Evolutionary conservation across 2,113 vertebrate genomes (phyloP).

Genomic region (Porphyrio hochstetteri): DNA sequence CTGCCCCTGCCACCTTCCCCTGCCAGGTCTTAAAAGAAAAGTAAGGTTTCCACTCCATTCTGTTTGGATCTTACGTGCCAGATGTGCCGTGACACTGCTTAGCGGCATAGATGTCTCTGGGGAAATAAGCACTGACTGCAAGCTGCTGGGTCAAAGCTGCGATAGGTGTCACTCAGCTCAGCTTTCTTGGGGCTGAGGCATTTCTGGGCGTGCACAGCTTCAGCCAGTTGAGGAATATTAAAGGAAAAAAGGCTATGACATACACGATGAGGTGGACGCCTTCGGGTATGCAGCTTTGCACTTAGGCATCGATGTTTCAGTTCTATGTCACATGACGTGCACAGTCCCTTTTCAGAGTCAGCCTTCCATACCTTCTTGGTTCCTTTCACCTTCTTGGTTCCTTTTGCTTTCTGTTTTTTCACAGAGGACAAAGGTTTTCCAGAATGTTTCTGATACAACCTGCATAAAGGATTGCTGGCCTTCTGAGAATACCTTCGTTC

Average conservation of each 20-base stretch:
- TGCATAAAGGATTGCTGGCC: background rate
- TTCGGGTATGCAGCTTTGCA: background rate
- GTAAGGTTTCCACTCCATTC: background rate
- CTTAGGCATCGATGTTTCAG: background rate
- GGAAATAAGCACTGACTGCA: background rate
- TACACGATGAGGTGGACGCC: background rate
- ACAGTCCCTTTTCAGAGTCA: background rate
- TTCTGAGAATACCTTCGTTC: background rate
- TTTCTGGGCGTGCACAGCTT: background rate
- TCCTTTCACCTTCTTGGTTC: background rate
- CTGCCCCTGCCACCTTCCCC: background rate
- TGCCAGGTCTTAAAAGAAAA: background rate
- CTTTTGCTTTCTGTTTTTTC: background rate
- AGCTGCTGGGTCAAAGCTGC: background rate
- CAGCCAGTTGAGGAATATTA: background rate
- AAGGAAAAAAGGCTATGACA: background rate
- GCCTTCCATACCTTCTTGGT: background rate
- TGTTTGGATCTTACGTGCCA: background rate
- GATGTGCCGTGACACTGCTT: background rate
- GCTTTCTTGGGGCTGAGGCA: background rate
- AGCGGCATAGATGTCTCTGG: background rate
- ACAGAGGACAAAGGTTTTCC: background rate
- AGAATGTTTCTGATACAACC: background rate
- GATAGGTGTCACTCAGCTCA: background rate
- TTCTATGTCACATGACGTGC: background rate